Evolutionary conservation across 2,888 invertebrate genomes (phyloP).

Genomic region (Eristalis intricaria): DNA sequence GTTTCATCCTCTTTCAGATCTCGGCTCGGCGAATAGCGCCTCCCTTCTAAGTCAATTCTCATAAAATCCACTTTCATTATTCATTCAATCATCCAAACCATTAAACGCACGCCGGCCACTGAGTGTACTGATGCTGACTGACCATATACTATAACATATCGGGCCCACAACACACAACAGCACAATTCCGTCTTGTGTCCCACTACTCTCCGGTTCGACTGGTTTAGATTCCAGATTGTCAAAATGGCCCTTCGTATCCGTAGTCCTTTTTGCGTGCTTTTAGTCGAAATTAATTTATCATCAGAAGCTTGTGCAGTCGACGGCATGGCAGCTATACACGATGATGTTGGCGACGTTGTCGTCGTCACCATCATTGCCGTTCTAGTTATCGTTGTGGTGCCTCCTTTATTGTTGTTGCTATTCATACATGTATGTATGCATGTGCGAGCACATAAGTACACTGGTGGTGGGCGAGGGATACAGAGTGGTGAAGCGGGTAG

Average conservation of each 20-base stretch:
- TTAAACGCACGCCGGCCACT: conserved; percentile 55
- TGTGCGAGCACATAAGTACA: background rate
- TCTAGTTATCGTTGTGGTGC: conserved; percentile 4
- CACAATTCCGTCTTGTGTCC: background rate
- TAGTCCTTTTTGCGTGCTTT: conserved; percentile 51
- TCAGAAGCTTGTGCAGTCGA: conserved; percentile 56
- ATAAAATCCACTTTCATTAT: conserved; percentile 57
- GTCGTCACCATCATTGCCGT: conserved; percentile 10
- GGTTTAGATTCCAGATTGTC: conserved; percentile 52
- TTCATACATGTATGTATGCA: background rate
- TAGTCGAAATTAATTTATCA: conserved; percentile 68
- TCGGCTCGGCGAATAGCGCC: background rate
- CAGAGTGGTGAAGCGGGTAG: background rate
- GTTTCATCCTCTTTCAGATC: background rate
- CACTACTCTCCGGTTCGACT: conserved; percentile 7
- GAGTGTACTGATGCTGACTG: conserved; percentile 30
- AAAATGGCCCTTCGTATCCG: conserved; percentile 38
- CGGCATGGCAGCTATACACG: conserved; percentile 10
- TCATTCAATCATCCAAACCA: conserved; percentile 59
- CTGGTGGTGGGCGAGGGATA: too few relatives aligned
- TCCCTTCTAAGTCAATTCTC: conserved; percentile 28
- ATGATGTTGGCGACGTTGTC: conserved; percentile 17
- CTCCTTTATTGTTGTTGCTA: conserved; percentile 4
- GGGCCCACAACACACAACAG: conserved; percentile 4
- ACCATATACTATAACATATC: conserved; percentile 20